Evolutionary conservation across 2,113 vertebrate species (phyloP).

Genomic region (Myrmecobius fasciatus): DNA sequence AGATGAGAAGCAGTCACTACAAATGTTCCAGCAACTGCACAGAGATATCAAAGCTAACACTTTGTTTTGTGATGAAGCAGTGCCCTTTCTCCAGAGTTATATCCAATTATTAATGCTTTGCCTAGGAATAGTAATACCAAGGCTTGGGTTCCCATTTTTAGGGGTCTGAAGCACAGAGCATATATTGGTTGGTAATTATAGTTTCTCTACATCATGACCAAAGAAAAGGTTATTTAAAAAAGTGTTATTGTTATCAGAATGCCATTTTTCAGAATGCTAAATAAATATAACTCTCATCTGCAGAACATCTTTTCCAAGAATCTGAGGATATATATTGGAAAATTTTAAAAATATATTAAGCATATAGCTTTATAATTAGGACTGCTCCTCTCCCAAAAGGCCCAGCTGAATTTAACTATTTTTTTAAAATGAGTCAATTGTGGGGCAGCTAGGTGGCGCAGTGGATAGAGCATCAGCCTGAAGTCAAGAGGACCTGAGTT

Average conservation of each 20-base stretch:
- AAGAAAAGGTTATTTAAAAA: slow-evolving; percentile 50
- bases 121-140: slow-evolving; percentile 72
- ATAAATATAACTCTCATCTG: slow-evolving; percentile 39
- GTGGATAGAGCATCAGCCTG: too few species aligned
- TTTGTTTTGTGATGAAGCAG: slow-evolving; percentile 81
- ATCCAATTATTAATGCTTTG: slow-evolving; percentile 82
- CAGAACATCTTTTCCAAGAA: slow-evolving; percentile 38
- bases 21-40: slow-evolving; percentile 75
- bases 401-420: not conserved
- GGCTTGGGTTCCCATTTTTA: slow-evolving; percentile 37
- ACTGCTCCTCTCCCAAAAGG: not conserved
- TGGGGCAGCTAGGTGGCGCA: too few species aligned
- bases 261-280: slow-evolving; percentile 56
- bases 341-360: not conserved
- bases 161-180: not conserved
- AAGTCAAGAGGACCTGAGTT: too few species aligned
- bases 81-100: slow-evolving; percentile 82
- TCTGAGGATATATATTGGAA: not conserved
- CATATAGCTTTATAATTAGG: not conserved
- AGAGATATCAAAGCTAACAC: slow-evolving; percentile 77
- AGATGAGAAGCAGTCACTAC: slow-evolving; percentile 79
- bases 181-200: slow-evolving; percentile 60
- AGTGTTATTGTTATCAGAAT: slow-evolving; percentile 32
- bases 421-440: not conserved
- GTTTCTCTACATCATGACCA: slow-evolving; percentile 17